Percentiles rank a stretch among this genome's conserved stretches.
These are phyloP conservation scores for Branchipolynoe longqiensis DNA, from an alignment of 2,888 invertebrate genomes.

Conservation along the genomic window DNA sequence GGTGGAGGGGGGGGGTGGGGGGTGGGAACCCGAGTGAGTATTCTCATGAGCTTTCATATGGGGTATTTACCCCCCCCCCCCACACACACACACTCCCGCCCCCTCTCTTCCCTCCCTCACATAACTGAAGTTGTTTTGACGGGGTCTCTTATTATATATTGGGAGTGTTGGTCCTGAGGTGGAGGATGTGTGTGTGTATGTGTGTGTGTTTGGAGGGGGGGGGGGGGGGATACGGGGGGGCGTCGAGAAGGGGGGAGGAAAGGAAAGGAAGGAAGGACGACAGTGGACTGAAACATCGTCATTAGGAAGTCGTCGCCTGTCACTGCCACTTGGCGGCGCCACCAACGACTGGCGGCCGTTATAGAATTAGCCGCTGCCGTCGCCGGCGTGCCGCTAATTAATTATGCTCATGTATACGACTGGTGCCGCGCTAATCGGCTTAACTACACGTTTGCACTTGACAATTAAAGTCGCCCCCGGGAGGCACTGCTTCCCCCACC, in stretches of 20 bases:
- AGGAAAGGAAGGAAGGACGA: neutral
- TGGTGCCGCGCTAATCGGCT: conserved; percentile 33
- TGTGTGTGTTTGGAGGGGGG: no score
- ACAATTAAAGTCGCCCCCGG: conserved; percentile 45
- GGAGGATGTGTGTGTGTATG: no score
- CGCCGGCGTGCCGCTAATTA: conserved; percentile 18
- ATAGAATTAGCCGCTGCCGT: conserved; percentile 10
- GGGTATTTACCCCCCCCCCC: no score
- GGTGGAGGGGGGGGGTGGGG: no score
- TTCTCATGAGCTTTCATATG: no score
- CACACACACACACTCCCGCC: no score
- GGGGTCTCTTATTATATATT: no score
- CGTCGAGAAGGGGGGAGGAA: neutral
- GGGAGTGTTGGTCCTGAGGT: no score
- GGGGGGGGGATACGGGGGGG: neutral
- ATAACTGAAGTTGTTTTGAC: no score
- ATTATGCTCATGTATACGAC: conserved; percentile 50
- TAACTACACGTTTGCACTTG: conserved; percentile 54
- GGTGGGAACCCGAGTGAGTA: no score
- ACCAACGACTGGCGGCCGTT: conserved; percentile 17
- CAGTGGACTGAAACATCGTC: neutral
- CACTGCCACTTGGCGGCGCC: conserved; percentile 3
- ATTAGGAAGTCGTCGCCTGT: conserved; percentile 4
- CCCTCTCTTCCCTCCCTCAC: no score
- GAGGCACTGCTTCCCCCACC: neutral